Evolutionary conservation across 1,140 invertebrate species (phyloP).

Genomic region (Drosophila busckii): DNA sequence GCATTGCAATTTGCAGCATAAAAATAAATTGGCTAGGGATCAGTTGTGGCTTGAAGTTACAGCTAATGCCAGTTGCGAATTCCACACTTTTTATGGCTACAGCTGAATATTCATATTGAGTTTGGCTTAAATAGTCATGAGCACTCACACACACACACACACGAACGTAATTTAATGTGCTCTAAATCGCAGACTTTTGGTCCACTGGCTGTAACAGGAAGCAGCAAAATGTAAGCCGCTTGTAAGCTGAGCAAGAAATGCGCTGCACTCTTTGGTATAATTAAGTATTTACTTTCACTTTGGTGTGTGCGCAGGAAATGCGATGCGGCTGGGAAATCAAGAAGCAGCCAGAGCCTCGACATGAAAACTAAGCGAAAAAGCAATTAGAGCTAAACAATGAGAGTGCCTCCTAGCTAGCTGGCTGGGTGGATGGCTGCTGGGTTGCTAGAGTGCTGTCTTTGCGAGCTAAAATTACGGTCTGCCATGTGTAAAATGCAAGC

Average conservation of each 20-base stretch:
- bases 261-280: constrained; percentile 40
- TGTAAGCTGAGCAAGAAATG: constrained; percentile 53
- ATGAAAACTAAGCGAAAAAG: constrained; percentile 67
- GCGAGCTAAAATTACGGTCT: constrained; percentile 58
- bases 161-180: too few relatives aligned
- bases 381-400: constrained; percentile 65
- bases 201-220: constrained; percentile 22
- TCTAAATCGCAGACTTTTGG: too few relatives aligned
- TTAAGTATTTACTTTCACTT: constrained; percentile 72
- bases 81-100: too few relatives aligned
- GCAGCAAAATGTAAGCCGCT: constrained; percentile 57
- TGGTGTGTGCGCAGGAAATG: constrained; percentile 33
- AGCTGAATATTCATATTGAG: too few relatives aligned
- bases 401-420: not conserved
- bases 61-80: too few relatives aligned
- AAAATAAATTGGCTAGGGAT: constrained; percentile 62
- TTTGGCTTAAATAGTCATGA: constrained; percentile 27
- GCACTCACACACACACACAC: too few relatives aligned
- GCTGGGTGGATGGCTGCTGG: not conserved
- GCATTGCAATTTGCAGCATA: constrained; percentile 51
- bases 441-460: constrained; percentile 42
- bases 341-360: constrained; percentile 31
- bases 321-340: constrained; percentile 54
- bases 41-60: constrained; percentile 36
- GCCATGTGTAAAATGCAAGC: constrained; percentile 59